phyloP scores from a whole-genome alignment of 2,797 vertebrate genomes.

The Enteromius thamalakanensis region DNA sequence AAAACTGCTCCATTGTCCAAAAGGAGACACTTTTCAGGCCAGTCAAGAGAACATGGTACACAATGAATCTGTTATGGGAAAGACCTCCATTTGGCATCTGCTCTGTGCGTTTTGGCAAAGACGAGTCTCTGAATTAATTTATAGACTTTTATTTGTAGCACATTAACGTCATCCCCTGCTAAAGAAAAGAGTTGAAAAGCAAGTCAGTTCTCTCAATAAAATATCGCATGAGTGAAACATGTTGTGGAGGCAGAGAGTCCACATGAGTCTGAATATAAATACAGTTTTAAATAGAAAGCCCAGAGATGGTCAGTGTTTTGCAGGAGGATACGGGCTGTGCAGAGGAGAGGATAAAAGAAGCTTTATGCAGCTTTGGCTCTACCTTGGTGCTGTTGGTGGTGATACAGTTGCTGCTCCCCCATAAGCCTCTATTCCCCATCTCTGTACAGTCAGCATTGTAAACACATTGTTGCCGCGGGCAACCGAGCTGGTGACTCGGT shows the following conservation, averaged over 20 bases:
- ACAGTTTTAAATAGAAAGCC: conserved; percentile 7
- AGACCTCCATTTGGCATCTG: conserved; percentile 14
- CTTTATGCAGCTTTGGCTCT: conserved; percentile 41
- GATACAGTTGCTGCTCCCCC: conserved; percentile 42
- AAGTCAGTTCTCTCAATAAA: conserved; percentile 11
- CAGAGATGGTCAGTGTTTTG: conserved; percentile 37
- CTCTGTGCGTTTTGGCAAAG: conserved; percentile 17
- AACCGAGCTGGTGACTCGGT: conserved; percentile 45
- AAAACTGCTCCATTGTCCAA: conserved; percentile 9
- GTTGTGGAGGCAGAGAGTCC: not conserved
- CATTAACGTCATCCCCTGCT: conserved; percentile 7
- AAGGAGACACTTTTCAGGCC: conserved; percentile 6
- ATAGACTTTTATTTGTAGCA: conserved; percentile 21
- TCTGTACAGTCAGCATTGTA: conserved; percentile 45
- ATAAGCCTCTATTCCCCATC: conserved; percentile 23
- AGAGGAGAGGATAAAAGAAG: conserved; percentile 53
- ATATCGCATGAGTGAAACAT: not conserved
- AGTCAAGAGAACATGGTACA: not conserved
- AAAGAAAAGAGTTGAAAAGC: conserved; percentile 34
- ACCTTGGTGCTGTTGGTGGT: conserved; percentile 34
- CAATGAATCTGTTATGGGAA: conserved; percentile 34
- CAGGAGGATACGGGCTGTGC: conserved; percentile 7
- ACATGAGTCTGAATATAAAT: conserved; percentile 23
- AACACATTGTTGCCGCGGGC: conserved; percentile 46
- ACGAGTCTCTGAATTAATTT: not conserved